Evolutionary conservation across 2,888 invertebrate species (phyloP).

Genomic region (Lepidochitona cinerea): DNA sequence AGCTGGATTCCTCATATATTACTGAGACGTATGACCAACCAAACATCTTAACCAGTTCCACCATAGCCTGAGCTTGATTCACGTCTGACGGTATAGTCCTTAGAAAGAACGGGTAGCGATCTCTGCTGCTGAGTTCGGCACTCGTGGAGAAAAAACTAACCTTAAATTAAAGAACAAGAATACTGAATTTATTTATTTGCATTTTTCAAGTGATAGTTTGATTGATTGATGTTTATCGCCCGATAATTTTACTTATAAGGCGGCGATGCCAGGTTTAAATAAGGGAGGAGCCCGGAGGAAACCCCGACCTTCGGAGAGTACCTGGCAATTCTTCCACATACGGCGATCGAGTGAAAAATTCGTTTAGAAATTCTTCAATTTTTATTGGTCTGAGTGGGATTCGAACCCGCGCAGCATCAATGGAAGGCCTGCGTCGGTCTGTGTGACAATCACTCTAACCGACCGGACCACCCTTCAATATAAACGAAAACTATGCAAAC

Average conservation of each 20-base stretch:
- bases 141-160: conserved; percentile 97
- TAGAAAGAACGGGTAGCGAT: conserved; percentile 94
- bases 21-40: conserved; percentile 96
- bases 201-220: not conserved
- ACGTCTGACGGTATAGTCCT: conserved; percentile 95
- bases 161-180: conserved; percentile 73
- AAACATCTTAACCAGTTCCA: conserved; percentile 88
- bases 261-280: not conserved
- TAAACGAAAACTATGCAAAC: too few species aligned
- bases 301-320: too few species aligned
- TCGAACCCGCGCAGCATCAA: too few species aligned
- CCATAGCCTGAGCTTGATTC: conserved; percentile 92
- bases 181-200: not conserved
- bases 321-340: too few species aligned
- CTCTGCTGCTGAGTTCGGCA: conserved; percentile 93
- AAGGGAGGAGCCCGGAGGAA: too few species aligned
- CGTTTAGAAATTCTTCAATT: too few species aligned
- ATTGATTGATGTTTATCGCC: not conserved
- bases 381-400: too few species aligned
- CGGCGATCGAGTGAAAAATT: too few species aligned
- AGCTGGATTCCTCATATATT: conserved; percentile 96
- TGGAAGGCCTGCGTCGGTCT: too few species aligned
- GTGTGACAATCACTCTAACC: too few species aligned
- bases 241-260: too few species aligned
- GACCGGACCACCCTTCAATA: too few species aligned